phyloP scores from a whole-genome alignment of 2,113 vertebrate species.

The Cisticola juncidis region DNA sequence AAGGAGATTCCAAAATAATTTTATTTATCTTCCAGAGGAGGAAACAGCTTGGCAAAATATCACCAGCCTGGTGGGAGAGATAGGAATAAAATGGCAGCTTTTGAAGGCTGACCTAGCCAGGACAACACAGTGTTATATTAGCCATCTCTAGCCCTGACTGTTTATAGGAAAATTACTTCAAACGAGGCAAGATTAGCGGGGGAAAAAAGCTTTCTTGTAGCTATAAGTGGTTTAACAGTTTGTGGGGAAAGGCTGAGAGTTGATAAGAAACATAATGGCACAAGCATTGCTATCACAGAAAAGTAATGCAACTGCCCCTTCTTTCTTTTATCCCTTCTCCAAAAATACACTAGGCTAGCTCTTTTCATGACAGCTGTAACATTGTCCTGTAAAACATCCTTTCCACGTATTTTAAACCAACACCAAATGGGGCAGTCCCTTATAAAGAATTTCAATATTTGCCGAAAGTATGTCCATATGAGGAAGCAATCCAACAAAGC shows the following conservation, averaged over 20 bases:
- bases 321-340: neutral
- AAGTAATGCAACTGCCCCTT: neutral
- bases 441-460: neutral
- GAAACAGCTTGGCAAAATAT: neutral
- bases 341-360: neutral
- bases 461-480: neutral
- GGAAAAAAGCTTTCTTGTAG: neutral
- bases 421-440: neutral
- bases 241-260: neutral
- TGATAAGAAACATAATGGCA: neutral
- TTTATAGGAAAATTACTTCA: neutral
- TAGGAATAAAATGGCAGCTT: neutral
- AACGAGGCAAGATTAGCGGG: neutral
- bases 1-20: slow-evolving; percentile 1
- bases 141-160: neutral
- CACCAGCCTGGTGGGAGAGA: slow-evolving; percentile 4
- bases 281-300: neutral
- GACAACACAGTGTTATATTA: neutral
- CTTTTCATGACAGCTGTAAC: neutral
- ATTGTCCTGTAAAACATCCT: neutral
- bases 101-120: neutral
- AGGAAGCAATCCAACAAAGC: neutral
- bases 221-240: neutral
- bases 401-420: neutral
- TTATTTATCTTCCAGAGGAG: neutral